phyloP scores from a whole-genome alignment of 2,888 invertebrate genomes.

The Agrilus mali region DNA sequence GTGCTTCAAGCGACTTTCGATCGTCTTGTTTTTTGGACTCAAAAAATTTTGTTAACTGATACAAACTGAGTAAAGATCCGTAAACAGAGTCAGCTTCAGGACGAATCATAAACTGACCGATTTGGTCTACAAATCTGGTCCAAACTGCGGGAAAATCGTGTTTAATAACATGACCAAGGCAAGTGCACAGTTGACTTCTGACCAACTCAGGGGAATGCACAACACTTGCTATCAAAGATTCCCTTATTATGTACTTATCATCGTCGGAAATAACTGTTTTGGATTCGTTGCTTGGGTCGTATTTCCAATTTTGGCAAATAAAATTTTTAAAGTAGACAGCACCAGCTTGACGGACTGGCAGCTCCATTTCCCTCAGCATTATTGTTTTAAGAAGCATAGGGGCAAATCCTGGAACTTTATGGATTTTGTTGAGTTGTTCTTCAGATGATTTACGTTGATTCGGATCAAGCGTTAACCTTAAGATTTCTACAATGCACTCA shows the following conservation, averaged over 20 bases:
- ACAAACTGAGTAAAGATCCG: constrained; percentile 81
- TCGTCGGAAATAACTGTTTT: constrained; percentile 84
- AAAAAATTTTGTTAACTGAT: constrained; percentile 87
- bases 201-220: constrained; percentile 87
- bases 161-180: constrained; percentile 85
- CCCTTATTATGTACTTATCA: constrained; percentile 84
- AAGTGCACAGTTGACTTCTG: constrained; percentile 79
- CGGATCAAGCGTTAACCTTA: constrained; percentile 81
- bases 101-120: constrained; percentile 29
- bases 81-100: constrained; percentile 77
- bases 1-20: constrained; percentile 79
- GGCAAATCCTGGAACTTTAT: constrained; percentile 93
- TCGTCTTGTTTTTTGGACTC: constrained; percentile 89
- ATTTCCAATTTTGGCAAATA: constrained; percentile 79
- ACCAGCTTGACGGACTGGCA: constrained; percentile 90
- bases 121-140: constrained; percentile 93
- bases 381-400: constrained; percentile 88
- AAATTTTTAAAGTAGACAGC: constrained; percentile 95
- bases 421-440: constrained; percentile 72
- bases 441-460: constrained; percentile 82
- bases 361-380: constrained; percentile 78
- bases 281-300: constrained; percentile 56
- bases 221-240: constrained; percentile 87
- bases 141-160: constrained; percentile 91
- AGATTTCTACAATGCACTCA: constrained; percentile 74